Evolutionary conservation across 2,888 invertebrate species (phyloP), one percentile per base, ranked within the genome.

Genomic region (Clepsis dumicolana): DNA sequence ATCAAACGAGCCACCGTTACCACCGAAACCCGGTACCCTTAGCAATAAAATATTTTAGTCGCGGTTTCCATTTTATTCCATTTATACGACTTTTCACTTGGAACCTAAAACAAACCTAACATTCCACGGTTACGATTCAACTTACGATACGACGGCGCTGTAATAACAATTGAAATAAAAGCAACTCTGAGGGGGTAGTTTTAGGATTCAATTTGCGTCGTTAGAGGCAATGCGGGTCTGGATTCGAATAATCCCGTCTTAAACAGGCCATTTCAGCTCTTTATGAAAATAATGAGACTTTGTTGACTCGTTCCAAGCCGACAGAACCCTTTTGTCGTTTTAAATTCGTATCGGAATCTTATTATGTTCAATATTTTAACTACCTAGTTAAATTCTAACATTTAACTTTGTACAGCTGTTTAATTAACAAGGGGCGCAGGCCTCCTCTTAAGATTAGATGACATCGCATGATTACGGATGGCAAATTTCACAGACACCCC

Each of bases 261-360:
- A 16, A 64, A 44, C 24, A 16, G 56, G 56, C 64, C 24, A 56
- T 64, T 64, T 16, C 32, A 56, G 54, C 64, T 44, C 56, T 56
- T 64, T 64, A 44, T 56, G 29, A 44, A 44, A 24, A 32, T 64
- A 32, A 64, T 48, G 64, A 48, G 29, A n/a, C 64, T 64, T 21
- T 60, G 60, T 64, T 53, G 54, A 64, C 29, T 41, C 56, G 41
- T 24, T 56, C 16, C 32, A 32, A 56, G 44, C 56, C 32, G 7
- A 7, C 12, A 14, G 27, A 54, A 64, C 53, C 29, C 29, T 64
- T 64, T 53, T 41, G 38, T 53, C 27, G 27, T 21, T 27, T 38
- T 50, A 16, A 63, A 48, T 44, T 44, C 18, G 2, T 18, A 44
- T 44, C 16, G 8, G 44, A 44, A 8, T 44, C 18, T 8, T 44